Conservation (phyloP, 2,888 invertebrate species). For the Drosophila meridionalis region DNA sequence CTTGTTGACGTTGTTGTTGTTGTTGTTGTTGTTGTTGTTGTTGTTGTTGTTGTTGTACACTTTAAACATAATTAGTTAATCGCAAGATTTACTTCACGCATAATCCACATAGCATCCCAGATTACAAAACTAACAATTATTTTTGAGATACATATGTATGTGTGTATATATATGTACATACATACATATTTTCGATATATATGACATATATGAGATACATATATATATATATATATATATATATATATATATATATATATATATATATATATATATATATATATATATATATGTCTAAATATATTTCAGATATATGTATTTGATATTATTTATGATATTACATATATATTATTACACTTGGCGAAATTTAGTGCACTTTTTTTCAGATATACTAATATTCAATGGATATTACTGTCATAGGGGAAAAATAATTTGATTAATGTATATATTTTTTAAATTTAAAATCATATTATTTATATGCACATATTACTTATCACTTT, state of each 20-base stretch:
- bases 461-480: not conserved
- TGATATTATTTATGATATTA: too few species aligned
- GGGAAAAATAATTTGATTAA: too few species aligned
- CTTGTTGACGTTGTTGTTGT: not conserved
- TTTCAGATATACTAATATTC: too few species aligned
- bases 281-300: not conserved
- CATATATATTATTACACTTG: too few species aligned
- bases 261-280: not conserved
- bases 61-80: constrained; percentile 29
- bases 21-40: not conserved
- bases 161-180: not conserved
- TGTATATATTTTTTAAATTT: too few species aligned
- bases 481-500: not conserved
- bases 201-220: not conserved
- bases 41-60: not conserved
- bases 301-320: too few species aligned
- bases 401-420: too few species aligned
- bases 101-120: not conserved
- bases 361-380: not conserved
- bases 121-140: not conserved
- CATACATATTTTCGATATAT: not conserved
- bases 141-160: not conserved
- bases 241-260: not conserved
- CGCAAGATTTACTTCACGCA: constrained; percentile 4
- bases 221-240: not conserved